These are phyloP conservation scores for Cercopithecus diana DNA, from an alignment of 2,797 vertebrate species.

Conservation along the genomic window DNA sequence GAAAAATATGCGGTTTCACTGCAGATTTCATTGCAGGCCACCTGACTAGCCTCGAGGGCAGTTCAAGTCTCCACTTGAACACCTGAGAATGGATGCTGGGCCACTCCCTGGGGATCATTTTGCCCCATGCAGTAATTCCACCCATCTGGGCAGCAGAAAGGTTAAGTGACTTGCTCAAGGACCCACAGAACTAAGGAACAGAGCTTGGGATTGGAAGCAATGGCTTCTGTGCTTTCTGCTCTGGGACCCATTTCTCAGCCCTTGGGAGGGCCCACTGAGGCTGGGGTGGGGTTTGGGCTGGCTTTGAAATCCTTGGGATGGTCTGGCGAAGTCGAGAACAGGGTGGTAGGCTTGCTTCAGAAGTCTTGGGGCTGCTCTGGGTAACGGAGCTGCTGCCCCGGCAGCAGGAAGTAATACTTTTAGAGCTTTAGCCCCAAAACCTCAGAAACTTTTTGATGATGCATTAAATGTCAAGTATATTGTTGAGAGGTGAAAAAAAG, in stretches of 20 bases:
- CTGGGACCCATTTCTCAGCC: background rate
- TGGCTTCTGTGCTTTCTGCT: background rate
- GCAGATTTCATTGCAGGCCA: background rate
- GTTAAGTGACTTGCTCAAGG: background rate
- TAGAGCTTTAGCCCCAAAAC: constrained; percentile 84
- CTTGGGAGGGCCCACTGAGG: background rate
- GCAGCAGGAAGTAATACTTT: constrained; percentile 77
- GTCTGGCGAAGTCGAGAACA: background rate
- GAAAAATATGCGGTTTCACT: background rate
- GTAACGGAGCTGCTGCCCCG: constrained; percentile 6
- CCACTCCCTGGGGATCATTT: background rate
- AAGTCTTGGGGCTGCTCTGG: background rate
- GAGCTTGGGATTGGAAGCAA: background rate
- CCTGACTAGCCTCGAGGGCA: background rate
- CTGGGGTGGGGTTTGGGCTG: rapidly evolving
- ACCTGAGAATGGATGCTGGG: background rate
- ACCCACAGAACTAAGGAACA: background rate
- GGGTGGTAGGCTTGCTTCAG: background rate
- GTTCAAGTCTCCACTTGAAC: background rate
- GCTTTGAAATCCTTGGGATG: background rate
- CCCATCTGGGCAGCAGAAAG: background rate
- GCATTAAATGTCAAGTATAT: constrained; percentile 84
- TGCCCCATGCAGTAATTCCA: background rate
- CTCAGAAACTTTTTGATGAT: constrained; percentile 84
- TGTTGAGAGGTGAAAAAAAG: constrained; percentile 59